Percentiles rank a stretch among this genome's conserved stretches.
These are phyloP conservation scores for Axis porcinus DNA, from an alignment of 2,113 vertebrate genomes.

Conservation along the genomic window DNA sequence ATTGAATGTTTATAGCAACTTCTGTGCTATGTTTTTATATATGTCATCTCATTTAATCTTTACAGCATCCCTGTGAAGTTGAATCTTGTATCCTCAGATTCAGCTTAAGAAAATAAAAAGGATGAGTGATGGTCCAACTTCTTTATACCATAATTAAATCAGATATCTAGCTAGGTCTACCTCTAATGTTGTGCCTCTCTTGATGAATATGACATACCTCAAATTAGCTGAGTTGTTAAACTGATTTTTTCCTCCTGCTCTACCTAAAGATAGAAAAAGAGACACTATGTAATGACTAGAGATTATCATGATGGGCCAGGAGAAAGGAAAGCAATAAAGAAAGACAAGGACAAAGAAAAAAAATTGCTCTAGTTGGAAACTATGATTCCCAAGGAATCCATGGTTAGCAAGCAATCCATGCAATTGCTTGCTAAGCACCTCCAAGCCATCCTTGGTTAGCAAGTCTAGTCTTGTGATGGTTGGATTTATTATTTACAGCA, in stretches of 20 bases:
- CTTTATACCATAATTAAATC: neutral
- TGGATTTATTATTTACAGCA: neutral
- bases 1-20: neutral
- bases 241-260: neutral
- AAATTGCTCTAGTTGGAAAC: neutral
- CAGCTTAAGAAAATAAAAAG: neutral
- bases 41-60: neutral
- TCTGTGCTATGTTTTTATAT: neutral
- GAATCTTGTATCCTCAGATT: neutral
- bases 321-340: neutral
- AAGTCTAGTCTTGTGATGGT: neutral
- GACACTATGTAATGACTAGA: neutral
- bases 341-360: neutral
- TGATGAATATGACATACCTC: neutral
- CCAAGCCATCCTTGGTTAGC: neutral
- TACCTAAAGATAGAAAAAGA: neutral
- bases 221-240: neutral
- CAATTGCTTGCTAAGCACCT: neutral
- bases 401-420: neutral
- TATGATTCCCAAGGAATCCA: neutral
- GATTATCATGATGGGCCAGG: neutral
- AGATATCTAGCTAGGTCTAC: neutral
- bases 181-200: neutral
- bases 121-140: neutral
- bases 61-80: neutral